A percentile compares a stretch with the other conserved stretches of the same genome.
phyloP scores from a whole-genome alignment of 2,888 invertebrate genomes.

The Archaeoteleia sp. region DNA sequence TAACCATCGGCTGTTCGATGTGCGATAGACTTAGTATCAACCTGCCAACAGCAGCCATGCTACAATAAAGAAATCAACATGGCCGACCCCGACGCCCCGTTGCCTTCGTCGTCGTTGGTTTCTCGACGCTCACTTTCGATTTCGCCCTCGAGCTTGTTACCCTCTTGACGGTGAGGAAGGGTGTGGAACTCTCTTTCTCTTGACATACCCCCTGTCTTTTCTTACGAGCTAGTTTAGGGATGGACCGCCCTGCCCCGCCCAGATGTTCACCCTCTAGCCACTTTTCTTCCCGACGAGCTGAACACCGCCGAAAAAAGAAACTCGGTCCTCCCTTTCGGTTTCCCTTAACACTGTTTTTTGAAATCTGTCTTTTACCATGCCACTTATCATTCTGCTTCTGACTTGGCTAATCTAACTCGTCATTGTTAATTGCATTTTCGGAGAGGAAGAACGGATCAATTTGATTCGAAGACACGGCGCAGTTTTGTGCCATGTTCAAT shows the following conservation, averaged over 20 bases:
- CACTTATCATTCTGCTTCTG: constrained; percentile 49
- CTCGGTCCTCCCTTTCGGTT: constrained; percentile 42
- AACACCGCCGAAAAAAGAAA: constrained; percentile 43
- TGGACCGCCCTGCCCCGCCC: constrained; percentile 72
- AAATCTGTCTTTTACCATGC: constrained; percentile 27
- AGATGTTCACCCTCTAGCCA: constrained; percentile 59
- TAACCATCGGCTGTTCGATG: constrained; percentile 60
- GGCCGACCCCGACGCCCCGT: constrained; percentile 66
- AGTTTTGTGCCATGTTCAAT: constrained; percentile 17
- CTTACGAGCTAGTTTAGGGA: constrained; percentile 69
- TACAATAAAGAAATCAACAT: constrained; percentile 74
- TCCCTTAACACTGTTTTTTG: constrained; percentile 36
- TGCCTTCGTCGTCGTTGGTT: constrained; percentile 37
- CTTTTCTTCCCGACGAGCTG: constrained; percentile 48
- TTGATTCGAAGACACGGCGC: constrained; percentile 11
- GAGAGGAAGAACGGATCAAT: constrained; percentile 15
- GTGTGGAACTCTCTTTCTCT: constrained; percentile 51
- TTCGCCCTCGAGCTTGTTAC: constrained; percentile 73
- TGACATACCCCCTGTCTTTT: constrained; percentile 61
- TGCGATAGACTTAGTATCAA: constrained; percentile 63
- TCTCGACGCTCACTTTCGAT: constrained; percentile 71
- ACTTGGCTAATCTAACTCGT: constrained; percentile 43
- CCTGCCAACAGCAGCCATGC: constrained; percentile 73
- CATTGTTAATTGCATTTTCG: constrained; percentile 45
- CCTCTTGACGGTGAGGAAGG: constrained; percentile 65